phyloP scores from a whole-genome alignment of 2,113 vertebrate genomes.

The Myotis brandtii region DNA sequence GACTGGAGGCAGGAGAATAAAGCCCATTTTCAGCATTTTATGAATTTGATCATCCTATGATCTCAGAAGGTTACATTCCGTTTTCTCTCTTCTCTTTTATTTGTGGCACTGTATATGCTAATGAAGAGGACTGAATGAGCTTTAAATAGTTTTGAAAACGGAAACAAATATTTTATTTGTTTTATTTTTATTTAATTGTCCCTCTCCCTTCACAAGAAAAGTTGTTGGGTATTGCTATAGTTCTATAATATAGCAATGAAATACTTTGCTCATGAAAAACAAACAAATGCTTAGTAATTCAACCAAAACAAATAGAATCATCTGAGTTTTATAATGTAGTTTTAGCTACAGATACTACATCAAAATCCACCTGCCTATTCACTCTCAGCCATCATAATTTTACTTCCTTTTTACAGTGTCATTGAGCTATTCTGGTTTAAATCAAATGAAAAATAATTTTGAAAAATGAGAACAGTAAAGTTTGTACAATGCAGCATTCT shows the following conservation, averaged over 20 bases:
- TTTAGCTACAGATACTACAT: background rate
- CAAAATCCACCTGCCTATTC: background rate
- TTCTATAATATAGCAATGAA: background rate
- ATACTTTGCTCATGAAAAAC: background rate
- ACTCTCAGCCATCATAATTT: background rate
- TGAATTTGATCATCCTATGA: background rate
- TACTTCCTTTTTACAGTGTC: background rate
- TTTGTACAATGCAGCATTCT: background rate
- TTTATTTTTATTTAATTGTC: background rate
- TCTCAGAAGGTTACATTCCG: background rate
- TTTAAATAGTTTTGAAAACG: background rate
- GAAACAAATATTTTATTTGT: background rate
- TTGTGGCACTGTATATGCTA: background rate
- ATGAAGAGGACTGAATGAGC: background rate
- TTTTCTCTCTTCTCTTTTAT: background rate
- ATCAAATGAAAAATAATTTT: slow-evolving; percentile 24
- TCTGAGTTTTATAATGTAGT: background rate
- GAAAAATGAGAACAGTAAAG: background rate
- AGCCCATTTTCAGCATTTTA: background rate
- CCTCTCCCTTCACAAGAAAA: background rate
- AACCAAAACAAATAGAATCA: slow-evolving; percentile 10
- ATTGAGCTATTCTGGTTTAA: slow-evolving; percentile 20
- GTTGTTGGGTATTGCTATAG: background rate
- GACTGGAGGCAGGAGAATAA: background rate
- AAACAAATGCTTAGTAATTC: slow-evolving; percentile 36